Evolutionary conservation across 2,888 invertebrate genomes (phyloP).

Genomic region (Polyommatus icarus): DNA sequence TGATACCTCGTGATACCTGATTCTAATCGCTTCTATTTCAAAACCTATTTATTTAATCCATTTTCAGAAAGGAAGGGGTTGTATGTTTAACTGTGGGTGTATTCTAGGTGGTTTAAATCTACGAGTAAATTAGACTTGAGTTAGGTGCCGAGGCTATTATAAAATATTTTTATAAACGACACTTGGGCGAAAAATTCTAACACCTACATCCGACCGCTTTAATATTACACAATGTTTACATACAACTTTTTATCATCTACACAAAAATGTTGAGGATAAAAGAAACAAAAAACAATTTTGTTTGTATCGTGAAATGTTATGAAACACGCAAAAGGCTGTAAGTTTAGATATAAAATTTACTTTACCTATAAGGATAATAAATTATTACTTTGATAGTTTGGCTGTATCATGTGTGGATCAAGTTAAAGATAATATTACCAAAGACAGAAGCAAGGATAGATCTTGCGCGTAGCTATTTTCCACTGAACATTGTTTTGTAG

Average conservation of each 20-base stretch:
- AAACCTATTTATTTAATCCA: conserved; percentile 9
- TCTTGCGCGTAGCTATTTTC: neutral
- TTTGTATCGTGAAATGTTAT: neutral
- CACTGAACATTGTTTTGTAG: too few relatives aligned
- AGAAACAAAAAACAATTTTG: conserved; percentile 1
- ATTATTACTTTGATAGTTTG: neutral
- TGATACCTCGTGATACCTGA: conserved; percentile 24
- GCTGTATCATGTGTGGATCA: neutral
- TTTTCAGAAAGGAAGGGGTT: neutral
- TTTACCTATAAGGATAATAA: conserved; percentile 14
- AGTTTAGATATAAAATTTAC: neutral
- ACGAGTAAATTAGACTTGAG: too few relatives aligned
- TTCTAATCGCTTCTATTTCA: conserved; percentile 13
- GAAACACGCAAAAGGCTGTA: neutral
- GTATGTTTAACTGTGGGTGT: neutral
- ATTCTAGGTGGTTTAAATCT: too few relatives aligned
- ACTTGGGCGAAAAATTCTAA: neutral
- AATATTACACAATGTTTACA: neutral
- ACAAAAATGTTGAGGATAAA: neutral
- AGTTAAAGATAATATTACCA: too few relatives aligned
- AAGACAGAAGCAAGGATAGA: neutral
- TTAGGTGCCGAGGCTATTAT: too few relatives aligned
- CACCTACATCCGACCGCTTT: neutral
- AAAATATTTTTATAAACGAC: too few relatives aligned
- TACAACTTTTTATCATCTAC: neutral